These are phyloP conservation scores for Gallinago stenura DNA, from an alignment of 2,797 vertebrate species.

Conservation along the genomic window DNA sequence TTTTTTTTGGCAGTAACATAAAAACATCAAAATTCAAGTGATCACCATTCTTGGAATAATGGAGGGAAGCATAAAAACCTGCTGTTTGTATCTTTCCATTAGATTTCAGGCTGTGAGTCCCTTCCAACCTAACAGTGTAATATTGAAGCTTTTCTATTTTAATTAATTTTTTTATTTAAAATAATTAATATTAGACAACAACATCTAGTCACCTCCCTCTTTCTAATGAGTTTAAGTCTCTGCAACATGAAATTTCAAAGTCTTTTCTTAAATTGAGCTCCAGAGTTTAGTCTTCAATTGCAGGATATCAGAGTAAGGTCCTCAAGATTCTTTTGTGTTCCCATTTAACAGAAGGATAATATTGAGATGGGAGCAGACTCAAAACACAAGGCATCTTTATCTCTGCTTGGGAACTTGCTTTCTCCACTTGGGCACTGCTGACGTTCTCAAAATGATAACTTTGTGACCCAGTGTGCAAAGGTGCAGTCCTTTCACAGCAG, in stretches of 20 bases:
- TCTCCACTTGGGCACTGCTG: neutral
- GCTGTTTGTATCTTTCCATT: neutral
- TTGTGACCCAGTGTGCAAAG: neutral
- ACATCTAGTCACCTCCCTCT: neutral
- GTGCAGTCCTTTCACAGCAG: neutral
- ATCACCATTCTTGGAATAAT: neutral
- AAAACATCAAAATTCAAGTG: neutral
- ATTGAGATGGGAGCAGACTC: neutral
- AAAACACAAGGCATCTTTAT: neutral
- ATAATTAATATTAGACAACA: neutral
- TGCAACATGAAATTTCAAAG: neutral
- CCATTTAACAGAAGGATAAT: neutral
- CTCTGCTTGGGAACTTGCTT: neutral
- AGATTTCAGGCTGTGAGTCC: neutral
- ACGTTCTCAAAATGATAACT: neutral
- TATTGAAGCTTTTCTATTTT: neutral
- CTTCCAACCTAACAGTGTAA: neutral
- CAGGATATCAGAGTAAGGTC: neutral
- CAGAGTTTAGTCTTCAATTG: neutral
- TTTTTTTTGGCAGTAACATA: neutral
- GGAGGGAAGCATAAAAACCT: neutral
- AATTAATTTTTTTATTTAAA: neutral
- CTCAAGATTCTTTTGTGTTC: neutral
- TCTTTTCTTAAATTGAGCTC: neutral
- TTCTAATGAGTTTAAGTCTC: neutral